Base-by-base conservation (phyloP, 2,797 vertebrate genomes). In the Gymnoscopelus microlampas region DNA sequence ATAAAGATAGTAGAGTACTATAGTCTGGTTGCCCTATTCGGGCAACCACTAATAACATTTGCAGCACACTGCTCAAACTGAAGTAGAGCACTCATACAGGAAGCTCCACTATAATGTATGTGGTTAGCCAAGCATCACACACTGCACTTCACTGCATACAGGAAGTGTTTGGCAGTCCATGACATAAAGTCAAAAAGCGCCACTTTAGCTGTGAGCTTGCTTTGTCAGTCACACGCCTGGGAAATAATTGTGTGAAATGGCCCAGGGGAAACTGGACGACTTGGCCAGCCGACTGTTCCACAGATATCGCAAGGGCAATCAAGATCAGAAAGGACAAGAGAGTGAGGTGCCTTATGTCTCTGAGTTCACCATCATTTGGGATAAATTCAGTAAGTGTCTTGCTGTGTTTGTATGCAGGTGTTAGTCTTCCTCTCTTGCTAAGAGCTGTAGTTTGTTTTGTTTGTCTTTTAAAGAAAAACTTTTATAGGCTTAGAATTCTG, bases 281-380 rank as follows among this genome's bases (percentile, higher is more conserved):
- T 94, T 97, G 67, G 96, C 97, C 60, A 97, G 87, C 74, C 95
- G 97, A 26, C 85, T 99, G 58, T 96, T 99, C 87, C 90, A 95
- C 60, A 95, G 94, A 81, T 94, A 92, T 75, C 92, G 95, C 15
- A 98, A 95, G 89, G 84, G 88, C 71, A 81, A 85, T 77, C 94
- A 94, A 49, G 97, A 99, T 61, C 93, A 91, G 77, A 95, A 78
- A 82, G 89, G 74, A 39, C 90, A 90, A 80, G 96, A 97, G 77
- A 89, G 74, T 68, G 97, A 97, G 71, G 92, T 89, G 80, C 94
- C 92, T 15, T 90, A 80, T 50, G 85, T 94, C 79, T 97, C 95
- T 80, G 95, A 96, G 77, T 95, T 93, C 86, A 92, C 95, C 84
- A 71, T 88, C 79, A 86, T 88, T 64, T 97, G 96, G 97, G 96